These are phyloP conservation scores for Morone chrysops DNA, from an alignment of 2,113 vertebrate genomes.

Conservation along the genomic window DNA sequence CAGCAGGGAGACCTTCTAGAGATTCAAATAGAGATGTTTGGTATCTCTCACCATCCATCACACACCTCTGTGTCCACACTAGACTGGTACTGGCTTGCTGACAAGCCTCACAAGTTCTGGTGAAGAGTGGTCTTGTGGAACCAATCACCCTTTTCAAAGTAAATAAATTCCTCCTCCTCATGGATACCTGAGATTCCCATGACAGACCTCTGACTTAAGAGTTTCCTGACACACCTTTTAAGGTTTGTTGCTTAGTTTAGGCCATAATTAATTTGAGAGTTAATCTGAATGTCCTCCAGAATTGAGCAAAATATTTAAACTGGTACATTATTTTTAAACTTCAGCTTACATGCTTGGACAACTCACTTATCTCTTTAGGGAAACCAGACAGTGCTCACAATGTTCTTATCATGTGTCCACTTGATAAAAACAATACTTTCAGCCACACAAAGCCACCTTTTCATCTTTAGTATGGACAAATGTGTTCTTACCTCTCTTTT, in stretches of 20 bases:
- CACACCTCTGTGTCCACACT: conserved; percentile 6
- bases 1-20: conserved; percentile 28
- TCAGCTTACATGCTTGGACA: neutral
- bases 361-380: neutral
- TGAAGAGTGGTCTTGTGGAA: neutral
- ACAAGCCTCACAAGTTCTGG: neutral
- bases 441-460: neutral
- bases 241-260: neutral
- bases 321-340: neutral
- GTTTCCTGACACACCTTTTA: neutral
- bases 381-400: neutral
- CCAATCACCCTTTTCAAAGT: neutral
- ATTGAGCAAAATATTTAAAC: neutral
- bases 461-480: neutral
- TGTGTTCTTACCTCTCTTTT: conserved; percentile 91
- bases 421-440: neutral
- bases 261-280: neutral
- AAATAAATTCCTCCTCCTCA: neutral
- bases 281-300: neutral
- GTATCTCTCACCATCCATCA: conserved; percentile 33
- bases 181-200: neutral
- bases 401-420: neutral
- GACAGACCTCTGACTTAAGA: neutral
- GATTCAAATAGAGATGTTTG: conserved; percentile 29
- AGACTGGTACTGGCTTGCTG: neutral